Percentiles rank a stretch among this genome's conserved stretches.
These are phyloP conservation scores for Strix occidentalis DNA, from an alignment of 2,797 vertebrate species.

Conservation along the genomic window DNA sequence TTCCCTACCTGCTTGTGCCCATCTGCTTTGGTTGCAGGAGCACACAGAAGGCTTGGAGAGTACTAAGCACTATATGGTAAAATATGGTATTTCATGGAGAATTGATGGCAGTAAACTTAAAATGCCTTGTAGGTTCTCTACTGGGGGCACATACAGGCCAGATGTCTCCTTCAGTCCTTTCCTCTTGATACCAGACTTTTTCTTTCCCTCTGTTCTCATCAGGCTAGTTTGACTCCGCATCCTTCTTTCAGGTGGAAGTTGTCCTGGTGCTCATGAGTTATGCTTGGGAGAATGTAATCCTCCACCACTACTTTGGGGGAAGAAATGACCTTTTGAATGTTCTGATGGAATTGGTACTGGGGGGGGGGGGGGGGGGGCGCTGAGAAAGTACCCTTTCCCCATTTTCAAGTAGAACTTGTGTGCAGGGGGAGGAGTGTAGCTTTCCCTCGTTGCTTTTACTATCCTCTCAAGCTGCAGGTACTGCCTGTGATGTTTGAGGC, in stretches of 20 bases:
- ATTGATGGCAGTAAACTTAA: not conserved
- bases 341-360: not conserved
- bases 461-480: not conserved
- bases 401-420: not conserved
- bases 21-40: not conserved
- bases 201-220: not conserved
- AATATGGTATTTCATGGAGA: not conserved
- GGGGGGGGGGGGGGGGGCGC: not conserved
- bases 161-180: not conserved
- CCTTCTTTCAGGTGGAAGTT: not conserved
- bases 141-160: not conserved
- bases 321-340: not conserved
- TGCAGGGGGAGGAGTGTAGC: not conserved
- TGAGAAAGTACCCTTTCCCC: not conserved
- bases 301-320: rapidly evolving
- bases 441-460: not conserved
- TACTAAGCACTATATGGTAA: not conserved
- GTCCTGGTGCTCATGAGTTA: not conserved
- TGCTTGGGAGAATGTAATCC: not conserved
- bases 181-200: not conserved
- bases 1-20: not conserved
- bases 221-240: not conserved
- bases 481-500: not conserved
- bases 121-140: not conserved
- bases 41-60: not conserved